Conservation (phyloP, 1,140 invertebrate species). For the Aphis gossypii region DNA sequence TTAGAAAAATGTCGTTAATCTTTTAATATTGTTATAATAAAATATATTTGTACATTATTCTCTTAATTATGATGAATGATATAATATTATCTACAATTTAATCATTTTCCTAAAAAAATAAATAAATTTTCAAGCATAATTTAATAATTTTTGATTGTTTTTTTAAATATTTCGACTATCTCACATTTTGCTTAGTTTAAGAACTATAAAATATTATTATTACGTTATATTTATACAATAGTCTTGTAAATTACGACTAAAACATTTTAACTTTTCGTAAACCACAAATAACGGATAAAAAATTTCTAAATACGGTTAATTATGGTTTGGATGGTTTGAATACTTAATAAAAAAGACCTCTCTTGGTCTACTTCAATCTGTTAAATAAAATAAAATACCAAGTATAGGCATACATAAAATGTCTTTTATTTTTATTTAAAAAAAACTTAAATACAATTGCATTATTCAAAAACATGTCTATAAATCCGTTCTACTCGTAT, state of each 20-base stretch:
- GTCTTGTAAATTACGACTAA: not conserved
- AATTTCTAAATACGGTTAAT: not conserved
- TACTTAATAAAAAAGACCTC: not conserved
- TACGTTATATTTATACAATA: not conserved
- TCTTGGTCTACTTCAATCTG: not conserved
- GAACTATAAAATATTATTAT: not conserved
- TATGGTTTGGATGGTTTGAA: not conserved
- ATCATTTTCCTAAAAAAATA: not conserved
- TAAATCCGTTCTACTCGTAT: not conserved
- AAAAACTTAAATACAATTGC: not conserved
- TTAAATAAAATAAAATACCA: not conserved
- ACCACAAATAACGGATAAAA: not conserved
- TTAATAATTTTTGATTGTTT: not conserved
- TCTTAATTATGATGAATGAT: not conserved
- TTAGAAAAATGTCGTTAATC: not conserved
- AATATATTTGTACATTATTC: too few species aligned
- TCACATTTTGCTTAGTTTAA: not conserved
- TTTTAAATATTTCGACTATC: not conserved
- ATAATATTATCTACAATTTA: not conserved
- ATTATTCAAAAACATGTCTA: not conserved
- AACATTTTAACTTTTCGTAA: not conserved
- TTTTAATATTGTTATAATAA: not conserved
- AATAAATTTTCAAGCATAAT: not conserved
- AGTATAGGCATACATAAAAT: not conserved
- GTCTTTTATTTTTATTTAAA: not conserved